Evolutionary conservation across 2,797 vertebrate genomes (phyloP).

Genomic region (Spinus olivaceus): DNA sequence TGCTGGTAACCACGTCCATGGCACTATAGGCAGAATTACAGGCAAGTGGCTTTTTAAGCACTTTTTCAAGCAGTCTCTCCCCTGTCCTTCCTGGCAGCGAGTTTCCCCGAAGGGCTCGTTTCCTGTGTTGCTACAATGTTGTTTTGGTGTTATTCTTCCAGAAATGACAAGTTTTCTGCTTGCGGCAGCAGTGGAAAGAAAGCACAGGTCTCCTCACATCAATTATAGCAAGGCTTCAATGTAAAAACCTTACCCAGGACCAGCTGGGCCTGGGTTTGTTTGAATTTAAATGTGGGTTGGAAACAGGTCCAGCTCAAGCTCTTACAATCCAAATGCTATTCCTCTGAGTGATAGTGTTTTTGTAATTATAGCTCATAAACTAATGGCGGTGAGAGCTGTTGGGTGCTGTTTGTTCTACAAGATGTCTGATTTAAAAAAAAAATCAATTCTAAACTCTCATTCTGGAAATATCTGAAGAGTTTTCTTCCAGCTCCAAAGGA

Average conservation of each 20-base stretch:
- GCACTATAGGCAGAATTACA: slow-evolving; percentile 90
- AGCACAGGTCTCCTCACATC: accelerated
- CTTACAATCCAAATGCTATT: not conserved
- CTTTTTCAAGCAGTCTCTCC: not conserved
- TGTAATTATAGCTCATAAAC: not conserved
- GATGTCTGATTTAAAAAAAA: not conserved
- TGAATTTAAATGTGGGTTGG: not conserved
- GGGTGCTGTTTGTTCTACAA: not conserved
- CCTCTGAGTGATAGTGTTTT: not conserved
- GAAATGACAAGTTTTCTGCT: not conserved
- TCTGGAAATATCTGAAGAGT: not conserved
- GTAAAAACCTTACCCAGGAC: not conserved
- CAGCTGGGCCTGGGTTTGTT: not conserved
- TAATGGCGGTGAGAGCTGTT: not conserved
- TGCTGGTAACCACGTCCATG: slow-evolving; percentile 83
- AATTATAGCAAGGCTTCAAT: accelerated
- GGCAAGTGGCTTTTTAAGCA: slow-evolving; percentile 69
- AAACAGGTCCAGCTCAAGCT: not conserved
- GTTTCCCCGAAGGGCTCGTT: not conserved
- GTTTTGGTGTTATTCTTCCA: not conserved
- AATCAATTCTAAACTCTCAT: not conserved
- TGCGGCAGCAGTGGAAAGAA: not conserved
- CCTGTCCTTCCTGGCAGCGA: not conserved
- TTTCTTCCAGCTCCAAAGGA: not conserved
- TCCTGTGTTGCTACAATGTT: not conserved